phyloP scores from a whole-genome alignment of 2,797 vertebrate species.

The Poecilia wingei region DNA sequence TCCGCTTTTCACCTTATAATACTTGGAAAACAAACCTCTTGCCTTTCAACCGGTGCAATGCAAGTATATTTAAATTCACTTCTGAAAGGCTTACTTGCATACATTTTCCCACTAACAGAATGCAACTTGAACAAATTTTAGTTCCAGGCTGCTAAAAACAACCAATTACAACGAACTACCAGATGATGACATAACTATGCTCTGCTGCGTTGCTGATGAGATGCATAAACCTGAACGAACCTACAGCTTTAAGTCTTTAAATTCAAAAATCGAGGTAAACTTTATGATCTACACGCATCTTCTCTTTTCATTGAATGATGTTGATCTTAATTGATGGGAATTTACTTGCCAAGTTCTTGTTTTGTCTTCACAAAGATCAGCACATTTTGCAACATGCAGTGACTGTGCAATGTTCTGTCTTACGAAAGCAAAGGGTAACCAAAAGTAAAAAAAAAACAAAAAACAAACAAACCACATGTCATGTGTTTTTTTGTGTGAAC shows the following conservation, averaged over 20 bases:
- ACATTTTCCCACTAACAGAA: not conserved
- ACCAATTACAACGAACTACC: not conserved
- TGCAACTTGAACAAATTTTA: not conserved
- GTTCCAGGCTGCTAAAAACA: not conserved
- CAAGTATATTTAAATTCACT: too few species aligned
- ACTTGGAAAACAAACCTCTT: not conserved
- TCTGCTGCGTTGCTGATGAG: not conserved
- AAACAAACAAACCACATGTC: too few species aligned
- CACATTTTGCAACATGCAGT: not conserved
- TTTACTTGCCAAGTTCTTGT: not conserved
- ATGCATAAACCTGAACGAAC: not conserved
- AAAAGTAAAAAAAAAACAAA: not conserved
- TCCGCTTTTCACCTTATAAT: not conserved
- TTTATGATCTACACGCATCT: not conserved
- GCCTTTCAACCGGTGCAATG: not conserved
- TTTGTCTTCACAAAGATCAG: not conserved
- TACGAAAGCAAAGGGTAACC: not conserved
- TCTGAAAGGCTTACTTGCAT: not conserved
- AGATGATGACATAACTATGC: not conserved
- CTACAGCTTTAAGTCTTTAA: not conserved
- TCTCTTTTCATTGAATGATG: not conserved
- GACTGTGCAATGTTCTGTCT: not conserved
- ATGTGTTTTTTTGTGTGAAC: too few species aligned
- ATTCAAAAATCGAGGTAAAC: not conserved
- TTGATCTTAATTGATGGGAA: not conserved